A percentile compares a stretch with the other conserved stretches of the same genome.
phyloP scores from a whole-genome alignment of 2,888 invertebrate genomes.

The Pristionchus maxplancki region DNA sequence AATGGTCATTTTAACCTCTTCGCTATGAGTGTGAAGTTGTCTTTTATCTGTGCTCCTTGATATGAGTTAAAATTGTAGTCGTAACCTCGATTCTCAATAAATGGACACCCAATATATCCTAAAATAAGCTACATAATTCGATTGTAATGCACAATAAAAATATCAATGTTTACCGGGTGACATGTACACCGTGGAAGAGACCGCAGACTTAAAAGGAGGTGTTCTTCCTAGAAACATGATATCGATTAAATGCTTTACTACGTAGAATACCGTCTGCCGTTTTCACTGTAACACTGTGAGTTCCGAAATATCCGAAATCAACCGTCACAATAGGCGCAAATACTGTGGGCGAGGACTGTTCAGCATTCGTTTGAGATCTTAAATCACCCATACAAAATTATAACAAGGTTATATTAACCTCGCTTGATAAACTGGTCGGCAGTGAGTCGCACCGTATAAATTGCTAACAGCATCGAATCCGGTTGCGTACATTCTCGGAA shows the following conservation, averaged over 20 bases:
- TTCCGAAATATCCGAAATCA: not conserved
- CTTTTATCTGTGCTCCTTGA: not conserved
- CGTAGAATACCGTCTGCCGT: not conserved
- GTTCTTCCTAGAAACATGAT: not conserved
- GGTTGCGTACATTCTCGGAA: not conserved
- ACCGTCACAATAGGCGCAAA: not conserved
- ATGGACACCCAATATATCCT: not conserved
- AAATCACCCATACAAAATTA: not conserved
- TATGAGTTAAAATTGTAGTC: not conserved
- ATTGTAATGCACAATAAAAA: not conserved
- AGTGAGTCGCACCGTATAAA: not conserved
- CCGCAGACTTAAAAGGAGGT: not conserved
- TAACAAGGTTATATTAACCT: not conserved
- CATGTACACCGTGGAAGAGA: not conserved
- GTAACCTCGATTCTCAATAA: not conserved
- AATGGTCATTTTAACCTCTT: not conserved
- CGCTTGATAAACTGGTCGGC: not conserved
- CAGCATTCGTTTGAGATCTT: not conserved
- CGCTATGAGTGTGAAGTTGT: not conserved
- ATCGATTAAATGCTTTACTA: too few species aligned
- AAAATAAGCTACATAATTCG: not conserved
- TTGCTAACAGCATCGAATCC: not conserved
- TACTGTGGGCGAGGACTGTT: not conserved
- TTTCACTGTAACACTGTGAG: not conserved
- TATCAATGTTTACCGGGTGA: not conserved